Base-by-base conservation (phyloP, 2,113 vertebrate genomes). In the Dissostichus mawsoni region DNA sequence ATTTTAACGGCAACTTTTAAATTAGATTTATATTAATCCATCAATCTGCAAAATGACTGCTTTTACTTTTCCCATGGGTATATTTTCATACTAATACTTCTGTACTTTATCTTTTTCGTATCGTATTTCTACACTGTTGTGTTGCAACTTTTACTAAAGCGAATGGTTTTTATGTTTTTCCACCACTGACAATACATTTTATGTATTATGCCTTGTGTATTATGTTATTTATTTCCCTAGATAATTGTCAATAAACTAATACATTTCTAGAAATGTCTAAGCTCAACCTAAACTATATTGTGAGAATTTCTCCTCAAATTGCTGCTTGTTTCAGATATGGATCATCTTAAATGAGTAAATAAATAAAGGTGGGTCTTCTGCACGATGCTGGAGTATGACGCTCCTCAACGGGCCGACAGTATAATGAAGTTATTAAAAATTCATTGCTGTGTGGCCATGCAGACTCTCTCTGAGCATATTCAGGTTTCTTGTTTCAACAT, bases 351-450 rank as follows among this genome's bases (percentile, higher is more conserved):
- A 25, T 6, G 20, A 12, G 2, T 57, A 16, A 63, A 69, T 13
- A 18, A 41, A 51, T 48, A 45, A 1, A 17, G 36, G 29, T n/a
- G 41, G 10, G 55, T 14, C 16, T 52, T 4, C 11, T 61, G 63
- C 41, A n/a, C 18, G 52, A n/a, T 52, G 57, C 52, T 71, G 61
- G 17, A 71, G 72, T 2, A 11, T 70, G 69, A 74, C 33, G 78
- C 71, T 75, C 58, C 36, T 69, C 48, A 58, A 18, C 59, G 78
- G 67, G 16, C 84, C 33, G 25, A 47, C 20, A 64, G 12, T 23
- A 11, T 86, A 92, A 86, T 80, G 88, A 91, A 90, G 85, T 83
- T 77, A 92, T 96, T 81, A 96, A 96, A 96, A 95, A 96, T 96
- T 95, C 75, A 96, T 94, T 20, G 71, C 66, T 74, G 67, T 67